Percentiles rank a stretch among this genome's conserved stretches.
Conservation (phyloP, 2,797 vertebrate species). For the Setipinna tenuifilis region DNA sequence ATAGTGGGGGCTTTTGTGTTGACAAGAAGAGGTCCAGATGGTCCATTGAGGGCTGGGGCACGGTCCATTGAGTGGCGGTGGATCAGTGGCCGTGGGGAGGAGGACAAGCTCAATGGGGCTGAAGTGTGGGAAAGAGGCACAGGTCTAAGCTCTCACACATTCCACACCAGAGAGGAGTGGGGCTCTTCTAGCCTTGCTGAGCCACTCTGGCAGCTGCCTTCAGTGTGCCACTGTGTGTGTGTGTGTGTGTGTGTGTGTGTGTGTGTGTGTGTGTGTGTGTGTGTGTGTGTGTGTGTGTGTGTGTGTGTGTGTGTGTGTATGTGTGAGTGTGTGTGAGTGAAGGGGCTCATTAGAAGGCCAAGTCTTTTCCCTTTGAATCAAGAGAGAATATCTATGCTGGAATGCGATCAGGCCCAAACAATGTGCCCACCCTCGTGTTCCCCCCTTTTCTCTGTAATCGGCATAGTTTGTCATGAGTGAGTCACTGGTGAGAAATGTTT, state of each 20-base stretch:
- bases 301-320: conserved; percentile 34
- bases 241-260: conserved; percentile 34
- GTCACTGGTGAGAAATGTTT: conserved; percentile 57
- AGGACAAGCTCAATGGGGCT: conserved; percentile 66
- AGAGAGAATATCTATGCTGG: conserved; percentile 55
- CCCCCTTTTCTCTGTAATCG: conserved; percentile 43
- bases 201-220: conserved; percentile 60
- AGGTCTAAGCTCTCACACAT: conserved; percentile 70
- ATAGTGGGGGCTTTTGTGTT: conserved; percentile 45
- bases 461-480: conserved; percentile 50
- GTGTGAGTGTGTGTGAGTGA: conserved; percentile 41
- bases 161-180: conserved; percentile 57
- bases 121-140: conserved; percentile 78
- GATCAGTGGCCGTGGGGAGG: conserved; percentile 62
- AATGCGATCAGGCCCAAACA: conserved; percentile 57
- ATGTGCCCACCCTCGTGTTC: conserved; percentile 24
- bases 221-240: conserved; percentile 38
- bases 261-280: conserved; percentile 41
- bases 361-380: conserved; percentile 52
- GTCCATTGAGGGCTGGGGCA: conserved; percentile 65
- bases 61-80: conserved; percentile 61
- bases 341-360: conserved; percentile 46
- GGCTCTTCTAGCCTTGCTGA: conserved; percentile 56
- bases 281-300: conserved; percentile 38
- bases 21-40: conserved; percentile 66